Conservation (phyloP, 2,113 vertebrate species). For the Cyphomyrus discorhynchus region DNA sequence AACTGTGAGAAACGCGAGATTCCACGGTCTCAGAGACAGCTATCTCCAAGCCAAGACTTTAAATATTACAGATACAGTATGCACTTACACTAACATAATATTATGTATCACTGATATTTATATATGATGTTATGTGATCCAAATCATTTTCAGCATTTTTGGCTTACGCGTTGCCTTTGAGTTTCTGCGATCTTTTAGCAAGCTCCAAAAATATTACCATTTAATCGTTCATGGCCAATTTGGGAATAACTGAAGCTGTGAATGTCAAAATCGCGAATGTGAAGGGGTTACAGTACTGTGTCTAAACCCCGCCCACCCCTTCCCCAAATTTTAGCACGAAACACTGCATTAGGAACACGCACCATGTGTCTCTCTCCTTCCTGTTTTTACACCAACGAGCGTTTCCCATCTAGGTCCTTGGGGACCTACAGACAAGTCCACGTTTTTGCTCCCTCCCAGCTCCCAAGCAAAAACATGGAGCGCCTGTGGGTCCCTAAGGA, state of each 20-base stretch:
- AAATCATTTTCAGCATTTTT: background rate
- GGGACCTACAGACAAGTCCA: background rate
- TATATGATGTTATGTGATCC: background rate
- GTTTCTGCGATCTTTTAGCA: background rate
- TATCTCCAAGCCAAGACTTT: background rate
- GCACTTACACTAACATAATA: background rate
- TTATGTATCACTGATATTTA: background rate
- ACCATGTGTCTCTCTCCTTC: background rate
- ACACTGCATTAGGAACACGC: background rate
- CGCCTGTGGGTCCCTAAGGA: background rate
- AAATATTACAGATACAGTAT: background rate
- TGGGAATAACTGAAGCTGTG: background rate
- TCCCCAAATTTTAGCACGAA: background rate
- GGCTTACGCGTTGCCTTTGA: background rate
- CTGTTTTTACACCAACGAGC: constrained; percentile 3
- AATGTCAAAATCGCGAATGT: background rate
- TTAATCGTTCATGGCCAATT: background rate
- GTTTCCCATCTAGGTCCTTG: background rate
- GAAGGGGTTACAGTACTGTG: background rate
- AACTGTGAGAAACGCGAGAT: background rate
- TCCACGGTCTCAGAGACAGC: background rate
- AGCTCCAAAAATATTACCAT: background rate
- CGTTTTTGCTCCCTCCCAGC: background rate
- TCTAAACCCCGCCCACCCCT: background rate
- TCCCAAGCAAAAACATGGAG: background rate